Evolutionary conservation across 2,797 vertebrate genomes (phyloP).

Genomic region (Crocodylus rhombifer): DNA sequence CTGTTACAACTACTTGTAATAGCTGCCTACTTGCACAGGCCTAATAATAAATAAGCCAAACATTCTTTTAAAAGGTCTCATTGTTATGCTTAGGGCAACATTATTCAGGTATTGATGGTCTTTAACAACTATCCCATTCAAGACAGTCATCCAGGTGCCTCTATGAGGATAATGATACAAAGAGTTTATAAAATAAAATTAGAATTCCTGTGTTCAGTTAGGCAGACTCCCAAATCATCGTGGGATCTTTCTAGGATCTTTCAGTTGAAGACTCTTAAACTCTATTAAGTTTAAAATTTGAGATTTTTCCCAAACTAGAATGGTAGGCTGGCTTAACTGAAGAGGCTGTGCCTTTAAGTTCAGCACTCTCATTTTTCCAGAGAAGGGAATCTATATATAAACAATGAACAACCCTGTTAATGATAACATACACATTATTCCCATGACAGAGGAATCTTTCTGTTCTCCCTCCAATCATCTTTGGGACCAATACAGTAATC

Average conservation of each 20-base stretch:
- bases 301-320: conserved; percentile 15
- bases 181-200: conserved; percentile 46
- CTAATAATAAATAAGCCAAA: not conserved
- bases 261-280: not conserved
- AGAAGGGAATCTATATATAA: conserved; percentile 10
- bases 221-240: conserved; percentile 25
- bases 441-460: conserved; percentile 25
- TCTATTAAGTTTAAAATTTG: conserved; percentile 28
- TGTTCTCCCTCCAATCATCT: fast-evolving
- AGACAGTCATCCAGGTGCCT: not conserved
- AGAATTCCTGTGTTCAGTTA: not conserved
- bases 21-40: too few species aligned
- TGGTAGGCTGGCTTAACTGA: conserved; percentile 38
- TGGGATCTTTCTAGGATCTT: not conserved
- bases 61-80: not conserved
- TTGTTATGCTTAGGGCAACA: fast-evolving
- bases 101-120: not conserved
- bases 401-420: conserved; percentile 64
- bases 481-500: conserved; percentile 21
- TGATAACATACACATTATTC: conserved; percentile 56
- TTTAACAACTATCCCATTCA: not conserved
- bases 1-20: too few species aligned
- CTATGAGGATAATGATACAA: not conserved
- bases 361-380: conserved; percentile 8
- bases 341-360: not conserved